These are phyloP conservation scores for Linurgus olivaceus DNA, from an alignment of 2,797 vertebrate genomes.

Conservation along the genomic window DNA sequence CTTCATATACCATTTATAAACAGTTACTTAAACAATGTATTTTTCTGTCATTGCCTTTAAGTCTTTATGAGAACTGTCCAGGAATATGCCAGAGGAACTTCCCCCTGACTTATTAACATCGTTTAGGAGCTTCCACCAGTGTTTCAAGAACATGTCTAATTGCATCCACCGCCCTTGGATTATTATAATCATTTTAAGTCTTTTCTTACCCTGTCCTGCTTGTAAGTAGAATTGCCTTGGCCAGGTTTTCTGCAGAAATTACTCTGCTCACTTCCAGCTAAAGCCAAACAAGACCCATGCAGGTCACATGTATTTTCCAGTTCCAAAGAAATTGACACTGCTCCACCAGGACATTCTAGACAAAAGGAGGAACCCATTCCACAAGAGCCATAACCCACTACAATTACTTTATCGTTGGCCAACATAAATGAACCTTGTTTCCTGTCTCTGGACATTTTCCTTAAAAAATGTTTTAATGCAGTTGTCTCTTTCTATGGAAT, in stretches of 20 bases:
- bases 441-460: neutral
- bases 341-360: neutral
- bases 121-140: neutral
- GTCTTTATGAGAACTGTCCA: neutral
- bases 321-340: constrained; percentile 1
- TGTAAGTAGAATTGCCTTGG: neutral
- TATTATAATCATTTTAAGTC: neutral
- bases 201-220: neutral
- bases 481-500: neutral
- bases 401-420: neutral
- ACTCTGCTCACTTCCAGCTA: constrained; percentile 17
- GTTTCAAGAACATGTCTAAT: constrained; percentile 7
- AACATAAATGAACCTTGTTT: neutral
- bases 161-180: neutral
- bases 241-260: neutral
- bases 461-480: neutral
- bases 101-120: neutral
- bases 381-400: neutral
- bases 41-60: constrained; percentile 13
- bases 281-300: neutral
- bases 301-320: neutral
- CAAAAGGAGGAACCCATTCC: constrained; percentile 54
- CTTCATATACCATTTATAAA: neutral
- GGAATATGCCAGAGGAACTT: constrained; percentile 6
- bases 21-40: neutral